Conservation (phyloP, 2,797 vertebrate genomes). For the Semotilus atromaculatus region DNA sequence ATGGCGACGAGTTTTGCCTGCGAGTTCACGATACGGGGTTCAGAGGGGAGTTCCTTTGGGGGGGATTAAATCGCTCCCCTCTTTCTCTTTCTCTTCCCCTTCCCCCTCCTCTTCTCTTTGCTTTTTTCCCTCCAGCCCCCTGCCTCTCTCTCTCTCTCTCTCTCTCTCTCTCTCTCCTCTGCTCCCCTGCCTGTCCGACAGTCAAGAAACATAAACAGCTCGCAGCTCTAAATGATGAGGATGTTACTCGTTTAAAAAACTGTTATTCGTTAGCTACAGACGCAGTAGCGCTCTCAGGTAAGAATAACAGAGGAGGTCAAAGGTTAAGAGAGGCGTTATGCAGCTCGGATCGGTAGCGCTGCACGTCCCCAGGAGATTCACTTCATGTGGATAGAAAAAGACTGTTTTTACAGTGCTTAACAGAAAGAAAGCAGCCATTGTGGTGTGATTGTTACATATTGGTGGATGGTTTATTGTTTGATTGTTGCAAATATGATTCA, state of each 20-base stretch:
- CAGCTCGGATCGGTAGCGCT: constrained; percentile 65
- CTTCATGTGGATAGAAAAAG: constrained; percentile 47
- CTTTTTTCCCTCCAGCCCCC: constrained; percentile 51
- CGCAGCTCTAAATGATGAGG: constrained; percentile 74
- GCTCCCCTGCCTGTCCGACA: constrained; percentile 70
- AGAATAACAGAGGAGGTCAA: constrained; percentile 78
- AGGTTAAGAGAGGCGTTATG: constrained; percentile 80
- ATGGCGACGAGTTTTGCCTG: constrained; percentile 82
- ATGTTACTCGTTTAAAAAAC: constrained; percentile 61
- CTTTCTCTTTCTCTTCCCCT: constrained; percentile 25
- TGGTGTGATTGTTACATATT: constrained; percentile 35
- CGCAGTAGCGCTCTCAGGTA: constrained; percentile 78
- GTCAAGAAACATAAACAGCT: constrained; percentile 76
- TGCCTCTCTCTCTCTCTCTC: constrained; percentile 62
- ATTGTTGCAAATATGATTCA: neutral
- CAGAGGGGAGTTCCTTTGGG: constrained; percentile 87
- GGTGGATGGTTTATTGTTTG: constrained; percentile 23
- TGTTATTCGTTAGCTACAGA: constrained; percentile 67
- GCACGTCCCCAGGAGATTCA: constrained; percentile 64
- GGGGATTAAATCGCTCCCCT: constrained; percentile 84
- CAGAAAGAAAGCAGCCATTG: constrained; percentile 57
- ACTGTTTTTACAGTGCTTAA: constrained; percentile 63
- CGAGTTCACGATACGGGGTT: constrained; percentile 85
- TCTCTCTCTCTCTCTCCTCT: constrained; percentile 66
- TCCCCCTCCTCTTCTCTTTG: constrained; percentile 32